Conservation (phyloP, 1,140 invertebrate species). For the Cephus cinctus region DNA sequence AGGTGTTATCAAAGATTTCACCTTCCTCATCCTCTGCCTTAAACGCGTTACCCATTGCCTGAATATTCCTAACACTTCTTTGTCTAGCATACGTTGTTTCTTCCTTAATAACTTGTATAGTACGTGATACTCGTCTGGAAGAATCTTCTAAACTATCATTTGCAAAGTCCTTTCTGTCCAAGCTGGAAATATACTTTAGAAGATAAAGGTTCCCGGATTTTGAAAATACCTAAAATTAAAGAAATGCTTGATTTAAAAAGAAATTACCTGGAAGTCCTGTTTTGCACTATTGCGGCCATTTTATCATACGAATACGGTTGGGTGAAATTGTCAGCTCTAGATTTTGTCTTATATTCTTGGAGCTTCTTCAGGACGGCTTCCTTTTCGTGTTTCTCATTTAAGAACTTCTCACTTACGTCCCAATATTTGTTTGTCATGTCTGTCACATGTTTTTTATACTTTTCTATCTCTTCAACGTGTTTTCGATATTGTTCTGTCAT, state of each 20-base stretch:
- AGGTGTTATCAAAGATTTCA: conserved; percentile 77
- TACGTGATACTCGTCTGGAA: neutral
- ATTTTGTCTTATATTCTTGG: conserved; percentile 5
- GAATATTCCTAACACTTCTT: conserved; percentile 46
- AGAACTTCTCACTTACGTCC: conserved; percentile 61
- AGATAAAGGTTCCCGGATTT: no score
- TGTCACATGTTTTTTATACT: conserved; percentile 60
- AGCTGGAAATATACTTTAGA: conserved; percentile 15
- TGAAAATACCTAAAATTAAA: conserved; percentile 7
- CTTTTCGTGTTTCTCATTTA: conserved; percentile 59
- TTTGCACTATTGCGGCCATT: conserved; percentile 12
- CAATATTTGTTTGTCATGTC: conserved; percentile 58
- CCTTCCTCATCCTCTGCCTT: conserved; percentile 81
- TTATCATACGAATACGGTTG: no score
- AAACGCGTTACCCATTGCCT: conserved; percentile 60
- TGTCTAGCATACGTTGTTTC: conserved; percentile 39
- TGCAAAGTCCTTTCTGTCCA: conserved; percentile 29
- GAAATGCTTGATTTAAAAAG: neutral
- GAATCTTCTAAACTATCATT: conserved; percentile 11
- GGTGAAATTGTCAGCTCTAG: no score
- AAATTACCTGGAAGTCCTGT: conserved; percentile 30
- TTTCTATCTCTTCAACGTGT: conserved; percentile 56
- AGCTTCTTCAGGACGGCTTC: conserved; percentile 37
- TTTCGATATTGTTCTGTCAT: conserved; percentile 54
- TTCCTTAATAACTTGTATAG: conserved; percentile 32